These are phyloP conservation scores for Aptenodytes patagonicus DNA, from an alignment of 2,113 vertebrate genomes.

Conservation along the genomic window DNA sequence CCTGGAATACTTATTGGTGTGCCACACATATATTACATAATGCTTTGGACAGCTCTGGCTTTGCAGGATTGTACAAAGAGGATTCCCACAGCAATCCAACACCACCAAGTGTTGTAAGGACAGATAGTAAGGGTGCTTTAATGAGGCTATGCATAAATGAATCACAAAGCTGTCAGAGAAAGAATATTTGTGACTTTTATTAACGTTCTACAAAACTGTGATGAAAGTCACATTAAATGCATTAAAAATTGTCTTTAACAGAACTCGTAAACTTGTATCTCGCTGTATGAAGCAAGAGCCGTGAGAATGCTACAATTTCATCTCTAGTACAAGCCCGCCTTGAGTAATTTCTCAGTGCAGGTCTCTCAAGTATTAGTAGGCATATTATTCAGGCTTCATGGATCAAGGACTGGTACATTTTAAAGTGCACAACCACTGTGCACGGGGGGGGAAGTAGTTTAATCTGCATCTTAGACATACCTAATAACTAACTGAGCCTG, in stretches of 20 bases:
- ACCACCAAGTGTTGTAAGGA: neutral
- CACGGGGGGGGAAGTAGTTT: neutral
- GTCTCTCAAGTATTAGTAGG: neutral
- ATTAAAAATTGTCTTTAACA: neutral
- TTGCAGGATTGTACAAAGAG: neutral
- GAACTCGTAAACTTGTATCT: neutral
- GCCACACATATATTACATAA: neutral
- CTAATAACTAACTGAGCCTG: neutral
- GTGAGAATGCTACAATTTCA: neutral
- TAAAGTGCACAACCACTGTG: neutral
- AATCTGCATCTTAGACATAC: neutral
- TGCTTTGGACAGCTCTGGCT: neutral
- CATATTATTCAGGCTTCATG: neutral
- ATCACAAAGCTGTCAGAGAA: neutral
- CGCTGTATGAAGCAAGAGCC: neutral
- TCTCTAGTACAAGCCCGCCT: neutral
- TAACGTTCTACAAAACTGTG: neutral
- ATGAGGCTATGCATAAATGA: neutral
- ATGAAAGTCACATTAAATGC: neutral
- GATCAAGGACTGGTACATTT: neutral
- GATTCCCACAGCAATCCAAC: neutral
- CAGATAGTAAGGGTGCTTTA: neutral
- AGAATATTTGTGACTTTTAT: neutral
- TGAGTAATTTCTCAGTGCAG: neutral
- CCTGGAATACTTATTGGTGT: neutral